Base-by-base conservation (phyloP, 2,888 invertebrate species). In the Chaetoderma sp. region DNA sequence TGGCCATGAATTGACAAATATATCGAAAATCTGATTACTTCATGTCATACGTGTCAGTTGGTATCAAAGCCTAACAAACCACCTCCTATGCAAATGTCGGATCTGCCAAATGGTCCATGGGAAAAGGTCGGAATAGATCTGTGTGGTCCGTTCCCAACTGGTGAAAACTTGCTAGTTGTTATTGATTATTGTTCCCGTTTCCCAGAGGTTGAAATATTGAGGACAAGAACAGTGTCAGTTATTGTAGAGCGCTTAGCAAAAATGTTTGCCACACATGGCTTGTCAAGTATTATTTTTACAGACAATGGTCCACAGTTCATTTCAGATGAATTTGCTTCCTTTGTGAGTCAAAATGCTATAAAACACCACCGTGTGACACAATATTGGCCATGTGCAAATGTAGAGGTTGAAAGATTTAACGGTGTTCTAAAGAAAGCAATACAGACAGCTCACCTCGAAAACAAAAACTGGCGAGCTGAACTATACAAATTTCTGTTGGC, bases 111-210 rank as follows among this genome's bases (percentile, higher is more conserved):
- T 8, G 63, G 57, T 23, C 74, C 69, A 16, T 75, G 71, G 70
- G 64, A 73, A 47, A 33, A 76, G 36, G 25, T 74, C 4, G 67
- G 71, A 3, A 47, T 55, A n/a, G 72, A 76, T 28, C 25, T 67
- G 8, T 16, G 69, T 13, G 73, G 73, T 18, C 73, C 71, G n/a
- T 59, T 73, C 25, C 65, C 68, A 23, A 33, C 60, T 13, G 70
- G 70, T n/a, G 45, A 70, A 28, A 57, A 60, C 47, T 39, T 73
- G 2, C 55, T 75, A 18, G 72, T 73, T 5, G 52, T 67, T 30
- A 63, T 71, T 3, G 74, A 77, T 47, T 75, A 75, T 57, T 73
- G 68, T 30, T 75, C 71, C 50, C 33, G 72, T 4, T 74, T 61
- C 39, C 62, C 52, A 61, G 74, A 72, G 47, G 56, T 67, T 10